phyloP scores from a whole-genome alignment of 2,888 invertebrate species.

The Epinotia nisella region DNA sequence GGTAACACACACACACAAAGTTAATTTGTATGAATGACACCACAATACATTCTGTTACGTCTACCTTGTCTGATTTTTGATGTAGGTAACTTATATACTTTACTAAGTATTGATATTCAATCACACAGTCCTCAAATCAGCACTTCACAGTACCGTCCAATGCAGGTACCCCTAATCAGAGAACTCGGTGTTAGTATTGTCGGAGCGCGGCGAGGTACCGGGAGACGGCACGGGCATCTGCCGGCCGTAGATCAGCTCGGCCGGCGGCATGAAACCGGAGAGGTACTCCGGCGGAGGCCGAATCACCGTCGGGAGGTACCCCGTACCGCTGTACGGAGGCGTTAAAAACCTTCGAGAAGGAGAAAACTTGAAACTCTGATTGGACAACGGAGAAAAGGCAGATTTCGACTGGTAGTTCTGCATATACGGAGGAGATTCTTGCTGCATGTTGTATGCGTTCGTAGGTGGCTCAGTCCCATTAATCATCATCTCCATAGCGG shows the following conservation, averaged over 20 bases:
- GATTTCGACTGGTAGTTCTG: constrained; percentile 86
- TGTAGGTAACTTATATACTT: constrained; percentile 8
- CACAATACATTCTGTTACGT: background rate
- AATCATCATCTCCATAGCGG: constrained; percentile 96
- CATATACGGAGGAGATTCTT: constrained; percentile 77
- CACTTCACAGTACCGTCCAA: constrained; percentile 59
- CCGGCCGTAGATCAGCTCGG: constrained; percentile 79
- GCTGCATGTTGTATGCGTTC: constrained; percentile 70
- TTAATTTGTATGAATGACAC: background rate
- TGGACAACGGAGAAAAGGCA: constrained; percentile 90
- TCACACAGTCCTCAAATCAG: constrained; percentile 23
- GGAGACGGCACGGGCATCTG: constrained; percentile 78
- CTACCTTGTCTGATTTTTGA: background rate
- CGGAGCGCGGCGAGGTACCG: constrained; percentile 80
- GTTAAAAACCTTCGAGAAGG: constrained; percentile 91
- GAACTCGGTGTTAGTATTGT: constrained; percentile 80
- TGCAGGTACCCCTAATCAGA: constrained; percentile 73
- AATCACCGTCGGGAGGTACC: constrained; percentile 92
- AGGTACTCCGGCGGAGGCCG: constrained; percentile 81
- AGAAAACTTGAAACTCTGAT: constrained; percentile 86
- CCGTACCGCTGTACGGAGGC: constrained; percentile 93
- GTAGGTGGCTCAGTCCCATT: constrained; percentile 82
- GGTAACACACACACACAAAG: no score
- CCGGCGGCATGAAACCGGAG: constrained; percentile 76
- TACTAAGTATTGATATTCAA: constrained; percentile 1